These are phyloP conservation scores for Coenonympha glycerion DNA, from an alignment of 2,888 invertebrate species.

Conservation along the genomic window DNA sequence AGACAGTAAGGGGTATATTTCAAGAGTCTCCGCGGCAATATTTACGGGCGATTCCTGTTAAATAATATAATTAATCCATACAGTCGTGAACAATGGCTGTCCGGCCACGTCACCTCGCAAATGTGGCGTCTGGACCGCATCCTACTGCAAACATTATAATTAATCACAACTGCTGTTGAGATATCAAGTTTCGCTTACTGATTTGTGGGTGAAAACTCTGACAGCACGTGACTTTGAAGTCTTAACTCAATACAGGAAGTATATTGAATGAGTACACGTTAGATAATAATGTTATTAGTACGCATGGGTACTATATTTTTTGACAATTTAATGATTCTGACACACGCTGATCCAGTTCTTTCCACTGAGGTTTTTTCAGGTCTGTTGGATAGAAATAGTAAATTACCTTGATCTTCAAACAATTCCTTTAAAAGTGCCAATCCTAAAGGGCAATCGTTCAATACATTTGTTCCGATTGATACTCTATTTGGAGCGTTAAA, in stretches of 20 bases:
- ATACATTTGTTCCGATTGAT: slow-evolving; percentile 13
- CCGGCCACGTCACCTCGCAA: slow-evolving; percentile 53
- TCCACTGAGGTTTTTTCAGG: no score
- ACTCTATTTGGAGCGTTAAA: slow-evolving; percentile 15
- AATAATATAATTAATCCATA: slow-evolving; percentile 30
- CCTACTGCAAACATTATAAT: slow-evolving; percentile 48
- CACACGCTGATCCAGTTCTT: no score
- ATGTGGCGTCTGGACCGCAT: slow-evolving; percentile 56
- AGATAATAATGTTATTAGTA: no score
- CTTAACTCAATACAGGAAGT: no score
- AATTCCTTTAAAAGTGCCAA: neutral
- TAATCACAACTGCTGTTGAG: slow-evolving; percentile 37
- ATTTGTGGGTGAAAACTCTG: slow-evolving; percentile 28
- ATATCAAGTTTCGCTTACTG: slow-evolving; percentile 27
- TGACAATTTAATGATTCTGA: no score
- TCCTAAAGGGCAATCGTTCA: neutral
- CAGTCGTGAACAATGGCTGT: slow-evolving; percentile 48
- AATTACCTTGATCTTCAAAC: neutral
- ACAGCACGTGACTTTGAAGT: slow-evolving; percentile 18
- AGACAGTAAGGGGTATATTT: slow-evolving; percentile 5
- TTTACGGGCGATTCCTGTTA: slow-evolving; percentile 28
- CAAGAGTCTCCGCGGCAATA: neutral
- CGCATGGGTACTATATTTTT: no score
- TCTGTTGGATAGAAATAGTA: neutral
- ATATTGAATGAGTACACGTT: no score